phyloP scores from a whole-genome alignment of 2,888 invertebrate species.

The Pseudanteris insignis region DNA sequence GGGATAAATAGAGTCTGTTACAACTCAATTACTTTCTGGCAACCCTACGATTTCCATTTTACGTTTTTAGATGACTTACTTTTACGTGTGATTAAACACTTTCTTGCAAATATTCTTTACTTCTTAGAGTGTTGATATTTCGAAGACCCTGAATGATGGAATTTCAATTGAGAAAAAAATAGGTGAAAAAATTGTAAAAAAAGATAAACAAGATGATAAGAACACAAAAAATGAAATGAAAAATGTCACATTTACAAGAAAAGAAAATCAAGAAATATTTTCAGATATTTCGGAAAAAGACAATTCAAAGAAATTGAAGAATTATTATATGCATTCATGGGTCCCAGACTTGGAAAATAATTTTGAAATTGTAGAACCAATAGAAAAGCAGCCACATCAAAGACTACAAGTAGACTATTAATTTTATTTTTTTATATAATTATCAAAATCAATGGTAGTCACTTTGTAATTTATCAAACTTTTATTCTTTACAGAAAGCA shows the following conservation, averaged over 20 bases:
- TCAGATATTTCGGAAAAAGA: slow-evolving; percentile 1
- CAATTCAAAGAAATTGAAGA: neutral
- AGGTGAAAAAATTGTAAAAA: slow-evolving; percentile 45
- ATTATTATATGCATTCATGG: slow-evolving; percentile 54
- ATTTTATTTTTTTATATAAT: too few relatives aligned
- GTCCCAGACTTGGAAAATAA: slow-evolving; percentile 63
- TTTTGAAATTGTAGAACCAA: slow-evolving; percentile 66
- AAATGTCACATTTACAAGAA: neutral
- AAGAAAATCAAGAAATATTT: slow-evolving; percentile 7
- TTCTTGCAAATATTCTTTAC: too few relatives aligned
- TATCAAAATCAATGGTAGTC: too few relatives aligned
- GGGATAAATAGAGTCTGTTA: too few relatives aligned
- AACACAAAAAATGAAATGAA: slow-evolving; percentile 7
- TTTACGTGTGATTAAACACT: too few relatives aligned
- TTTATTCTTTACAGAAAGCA: slow-evolving; percentile 70
- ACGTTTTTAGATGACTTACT: too few relatives aligned
- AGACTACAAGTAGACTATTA: slow-evolving; percentile 69
- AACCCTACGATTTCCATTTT: too few relatives aligned
- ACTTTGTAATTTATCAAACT: too few relatives aligned
- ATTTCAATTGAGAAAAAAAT: slow-evolving; percentile 45
- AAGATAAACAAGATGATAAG: slow-evolving; percentile 18
- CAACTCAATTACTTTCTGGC: too few relatives aligned
- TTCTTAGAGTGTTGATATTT: too few relatives aligned
- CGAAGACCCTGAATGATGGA: neutral
- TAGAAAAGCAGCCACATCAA: slow-evolving; percentile 73